Evolutionary conservation across 2,888 invertebrate genomes (phyloP).

Genomic region (Phyllotreta cruciferae): DNA sequence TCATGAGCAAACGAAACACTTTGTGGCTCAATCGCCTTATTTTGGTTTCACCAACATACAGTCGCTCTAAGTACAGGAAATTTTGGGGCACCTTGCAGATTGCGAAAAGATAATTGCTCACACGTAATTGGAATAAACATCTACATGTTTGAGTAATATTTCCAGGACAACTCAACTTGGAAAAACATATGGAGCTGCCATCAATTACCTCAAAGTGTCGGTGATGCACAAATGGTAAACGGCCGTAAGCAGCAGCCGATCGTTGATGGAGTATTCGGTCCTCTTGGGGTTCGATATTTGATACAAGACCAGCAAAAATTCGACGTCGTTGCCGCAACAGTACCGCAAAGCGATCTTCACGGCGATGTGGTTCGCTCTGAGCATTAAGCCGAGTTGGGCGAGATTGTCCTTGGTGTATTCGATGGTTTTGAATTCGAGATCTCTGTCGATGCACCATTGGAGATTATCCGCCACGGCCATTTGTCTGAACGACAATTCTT

Average conservation of each 20-base stretch:
- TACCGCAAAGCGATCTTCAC: conserved; percentile 50
- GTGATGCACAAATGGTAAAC: conserved; percentile 56
- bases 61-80: too few species aligned
- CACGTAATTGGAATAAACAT: too few species aligned
- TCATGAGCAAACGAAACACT: too few species aligned
- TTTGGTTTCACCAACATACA: too few species aligned
- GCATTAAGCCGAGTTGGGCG: conserved; percentile 50
- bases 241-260: conserved; percentile 54
- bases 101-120: too few species aligned
- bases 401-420: conserved; percentile 50
- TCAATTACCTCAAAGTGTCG: conserved; percentile 47
- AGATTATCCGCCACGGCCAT: conserved; percentile 49
- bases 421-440: conserved; percentile 45
- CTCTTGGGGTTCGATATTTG: conserved; percentile 53
- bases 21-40: too few species aligned
- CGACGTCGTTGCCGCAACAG: conserved; percentile 53
- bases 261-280: conserved; percentile 54
- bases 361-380: conserved; percentile 47
- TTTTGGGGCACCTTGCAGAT: too few species aligned
- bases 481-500: conserved; percentile 56
- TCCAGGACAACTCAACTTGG: too few species aligned
- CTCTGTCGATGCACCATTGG: conserved; percentile 39
- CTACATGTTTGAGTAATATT: too few species aligned
- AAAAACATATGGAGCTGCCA: too few species aligned
- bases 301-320: conserved; percentile 57